Percentiles rank a stretch among this genome's conserved stretches.
These are phyloP conservation scores for Lepidocyrtinus sp. DNA, from an alignment of 2,888 invertebrate species.

Conservation along the genomic window DNA sequence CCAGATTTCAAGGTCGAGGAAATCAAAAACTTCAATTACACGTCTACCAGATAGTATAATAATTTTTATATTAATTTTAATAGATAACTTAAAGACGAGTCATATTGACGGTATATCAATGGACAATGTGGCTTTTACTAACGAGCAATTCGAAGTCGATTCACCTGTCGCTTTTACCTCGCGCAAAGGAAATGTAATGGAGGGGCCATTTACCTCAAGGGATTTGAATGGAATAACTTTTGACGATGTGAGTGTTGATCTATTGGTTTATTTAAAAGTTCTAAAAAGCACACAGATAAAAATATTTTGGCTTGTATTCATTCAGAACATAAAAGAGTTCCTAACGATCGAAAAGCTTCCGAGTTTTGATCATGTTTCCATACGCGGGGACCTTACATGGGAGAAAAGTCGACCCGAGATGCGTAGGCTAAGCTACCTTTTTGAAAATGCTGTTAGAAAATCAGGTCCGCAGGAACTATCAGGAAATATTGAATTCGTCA, in stretches of 20 bases:
- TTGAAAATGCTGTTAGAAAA: slow-evolving; percentile 53
- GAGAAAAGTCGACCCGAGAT: slow-evolving; percentile 21
- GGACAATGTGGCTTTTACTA: slow-evolving; percentile 45
- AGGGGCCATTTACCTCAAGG: slow-evolving; percentile 32
- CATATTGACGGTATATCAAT: slow-evolving; percentile 44
- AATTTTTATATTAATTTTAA: not conserved
- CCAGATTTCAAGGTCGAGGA: slow-evolving; percentile 42
- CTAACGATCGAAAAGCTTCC: slow-evolving; percentile 14
- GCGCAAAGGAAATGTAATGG: not conserved
- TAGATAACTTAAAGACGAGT: slow-evolving; percentile 41
- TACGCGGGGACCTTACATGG: slow-evolving; percentile 59
- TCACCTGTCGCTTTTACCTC: slow-evolving; percentile 38
- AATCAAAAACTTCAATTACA: too few species aligned
- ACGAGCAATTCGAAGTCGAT: slow-evolving; percentile 28
- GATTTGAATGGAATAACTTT: slow-evolving; percentile 31
- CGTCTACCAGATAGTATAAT: too few species aligned
- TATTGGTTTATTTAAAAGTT: not conserved
- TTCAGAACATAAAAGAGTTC: not conserved
- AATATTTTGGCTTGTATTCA: not conserved
- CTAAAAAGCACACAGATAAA: too few species aligned
- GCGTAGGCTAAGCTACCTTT: slow-evolving; percentile 47
- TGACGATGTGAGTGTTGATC: slow-evolving; percentile 16
- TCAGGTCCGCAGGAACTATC: slow-evolving; percentile 42
- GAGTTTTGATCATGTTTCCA: slow-evolving; percentile 22
- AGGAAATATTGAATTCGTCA: slow-evolving; percentile 47